Percentiles rank a stretch among this genome's conserved stretches.
Conservation (phyloP, 2,888 invertebrate genomes). For the Folsomia manolachei region DNA sequence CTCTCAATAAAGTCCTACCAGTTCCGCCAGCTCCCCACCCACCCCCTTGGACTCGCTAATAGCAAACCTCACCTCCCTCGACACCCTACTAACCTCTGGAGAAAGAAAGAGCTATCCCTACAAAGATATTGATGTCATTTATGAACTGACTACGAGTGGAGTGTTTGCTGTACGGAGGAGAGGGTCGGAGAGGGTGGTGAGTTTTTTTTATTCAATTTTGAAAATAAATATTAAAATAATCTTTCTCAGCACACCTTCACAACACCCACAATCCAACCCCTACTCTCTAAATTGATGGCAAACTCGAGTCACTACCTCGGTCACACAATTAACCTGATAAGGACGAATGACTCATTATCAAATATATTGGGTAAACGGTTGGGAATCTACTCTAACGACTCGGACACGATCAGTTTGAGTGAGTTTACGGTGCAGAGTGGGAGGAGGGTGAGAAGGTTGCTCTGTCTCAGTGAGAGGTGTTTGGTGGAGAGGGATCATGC, state of each 20-base stretch:
- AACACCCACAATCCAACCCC: background rate
- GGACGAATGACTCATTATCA: constrained; percentile 52
- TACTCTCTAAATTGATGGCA: constrained; percentile 77
- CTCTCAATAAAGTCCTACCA: no score
- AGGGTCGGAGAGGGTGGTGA: constrained; percentile 46
- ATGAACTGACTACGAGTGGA: constrained; percentile 44
- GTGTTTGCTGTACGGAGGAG: constrained; percentile 48
- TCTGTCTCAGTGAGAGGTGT: constrained; percentile 94
- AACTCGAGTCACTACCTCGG: constrained; percentile 53
- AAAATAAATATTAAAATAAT: no score
- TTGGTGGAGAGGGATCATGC: constrained; percentile 94
- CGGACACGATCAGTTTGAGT: constrained; percentile 90
- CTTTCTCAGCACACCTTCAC: constrained; percentile 74
- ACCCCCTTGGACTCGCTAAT: background rate
- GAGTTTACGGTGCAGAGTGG: constrained; percentile 96
- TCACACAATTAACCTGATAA: background rate
- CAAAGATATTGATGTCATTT: constrained; percentile 47
- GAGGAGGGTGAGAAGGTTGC: constrained; percentile 72
- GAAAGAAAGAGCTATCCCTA: constrained; percentile 48
- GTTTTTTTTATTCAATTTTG: no score
- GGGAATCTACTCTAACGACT: constrained; percentile 91
- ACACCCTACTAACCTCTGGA: constrained; percentile 29
- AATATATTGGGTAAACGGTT: constrained; percentile 84
- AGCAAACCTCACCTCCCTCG: background rate
- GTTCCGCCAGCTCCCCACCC: background rate